Conservation (phyloP, 1,140 invertebrate genomes). For the Cepaea nemoralis region DNA sequence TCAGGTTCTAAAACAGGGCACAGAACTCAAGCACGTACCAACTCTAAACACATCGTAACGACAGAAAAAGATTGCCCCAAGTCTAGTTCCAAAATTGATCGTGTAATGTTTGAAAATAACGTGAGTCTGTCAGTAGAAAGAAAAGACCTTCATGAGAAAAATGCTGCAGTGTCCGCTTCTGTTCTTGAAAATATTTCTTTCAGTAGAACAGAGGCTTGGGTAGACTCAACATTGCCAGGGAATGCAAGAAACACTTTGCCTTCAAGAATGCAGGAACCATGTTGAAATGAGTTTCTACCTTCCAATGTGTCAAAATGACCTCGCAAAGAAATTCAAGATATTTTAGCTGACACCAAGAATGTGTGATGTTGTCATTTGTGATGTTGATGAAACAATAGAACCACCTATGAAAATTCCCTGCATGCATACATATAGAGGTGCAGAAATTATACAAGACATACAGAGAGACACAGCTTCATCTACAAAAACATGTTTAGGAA, state of each 20-base stretch:
- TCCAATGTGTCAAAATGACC: constrained; percentile 43
- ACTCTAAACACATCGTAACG: neutral
- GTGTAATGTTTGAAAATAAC: constrained; percentile 16
- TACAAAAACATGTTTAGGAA: too few species aligned
- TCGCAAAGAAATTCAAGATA: constrained; percentile 63
- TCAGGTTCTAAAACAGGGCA: neutral
- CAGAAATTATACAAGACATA: constrained; percentile 63
- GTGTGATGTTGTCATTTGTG: constrained; percentile 50
- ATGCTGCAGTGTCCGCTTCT: neutral
- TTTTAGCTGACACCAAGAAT: constrained; percentile 55
- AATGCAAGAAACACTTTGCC: constrained; percentile 46
- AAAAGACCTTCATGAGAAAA: neutral
- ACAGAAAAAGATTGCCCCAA: neutral
- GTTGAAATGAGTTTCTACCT: constrained; percentile 39
- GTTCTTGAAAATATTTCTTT: constrained; percentile 19
- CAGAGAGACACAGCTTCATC: constrained; percentile 57
- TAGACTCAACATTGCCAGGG: constrained; percentile 55
- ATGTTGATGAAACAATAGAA: constrained; percentile 47
- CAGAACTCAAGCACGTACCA: neutral
- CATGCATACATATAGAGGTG: constrained; percentile 63
- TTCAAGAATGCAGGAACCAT: constrained; percentile 44
- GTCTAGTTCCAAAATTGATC: constrained; percentile 39
- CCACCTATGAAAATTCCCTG: constrained; percentile 64
- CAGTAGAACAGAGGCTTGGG: constrained; percentile 63
- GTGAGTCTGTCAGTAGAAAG: neutral